Conservation (phyloP, 1,140 invertebrate species). For the Dufourea novaeangliae region DNA sequence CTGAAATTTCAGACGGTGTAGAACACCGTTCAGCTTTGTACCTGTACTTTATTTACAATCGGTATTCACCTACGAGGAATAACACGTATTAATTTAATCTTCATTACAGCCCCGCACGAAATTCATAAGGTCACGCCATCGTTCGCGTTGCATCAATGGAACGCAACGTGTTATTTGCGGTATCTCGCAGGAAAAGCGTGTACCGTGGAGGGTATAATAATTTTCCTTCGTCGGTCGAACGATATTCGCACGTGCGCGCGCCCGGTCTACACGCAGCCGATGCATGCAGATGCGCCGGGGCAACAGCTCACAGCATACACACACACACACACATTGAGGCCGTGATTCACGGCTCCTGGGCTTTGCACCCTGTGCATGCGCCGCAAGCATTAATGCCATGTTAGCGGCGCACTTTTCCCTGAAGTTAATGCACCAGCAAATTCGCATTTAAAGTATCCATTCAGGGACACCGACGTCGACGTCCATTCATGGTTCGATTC, state of each 20-base stretch:
- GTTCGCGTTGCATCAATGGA: background rate
- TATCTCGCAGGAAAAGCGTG: slow-evolving; percentile 7
- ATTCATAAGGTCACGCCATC: background rate
- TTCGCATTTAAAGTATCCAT: slow-evolving; percentile 66
- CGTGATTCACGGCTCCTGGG: slow-evolving; percentile 56
- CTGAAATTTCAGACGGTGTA: too few relatives aligned
- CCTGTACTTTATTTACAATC: background rate
- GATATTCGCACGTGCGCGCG: slow-evolving; percentile 10
- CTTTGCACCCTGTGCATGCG: slow-evolving; percentile 50
- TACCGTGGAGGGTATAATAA: slow-evolving; percentile 8
- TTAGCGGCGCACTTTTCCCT: slow-evolving; percentile 58
- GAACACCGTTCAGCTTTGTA: too few relatives aligned
- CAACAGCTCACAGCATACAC: slow-evolving; percentile 29
- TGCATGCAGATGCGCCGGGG: slow-evolving; percentile 18
- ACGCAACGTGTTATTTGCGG: slow-evolving; percentile 1
- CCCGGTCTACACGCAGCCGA: slow-evolving; percentile 12
- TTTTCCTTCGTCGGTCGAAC: background rate
- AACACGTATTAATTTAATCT: background rate
- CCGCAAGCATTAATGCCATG: slow-evolving; percentile 58
- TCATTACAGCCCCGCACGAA: background rate
- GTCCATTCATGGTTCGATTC: slow-evolving; percentile 37
- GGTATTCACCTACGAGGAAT: too few relatives aligned
- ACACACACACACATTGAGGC: too few relatives aligned
- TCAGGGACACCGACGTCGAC: slow-evolving; percentile 29
- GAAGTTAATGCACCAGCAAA: slow-evolving; percentile 66